Evolutionary conservation across 2,888 invertebrate genomes (phyloP), one percentile per base, ranked within the genome.

Genomic region (Ptilodon capucinus): DNA sequence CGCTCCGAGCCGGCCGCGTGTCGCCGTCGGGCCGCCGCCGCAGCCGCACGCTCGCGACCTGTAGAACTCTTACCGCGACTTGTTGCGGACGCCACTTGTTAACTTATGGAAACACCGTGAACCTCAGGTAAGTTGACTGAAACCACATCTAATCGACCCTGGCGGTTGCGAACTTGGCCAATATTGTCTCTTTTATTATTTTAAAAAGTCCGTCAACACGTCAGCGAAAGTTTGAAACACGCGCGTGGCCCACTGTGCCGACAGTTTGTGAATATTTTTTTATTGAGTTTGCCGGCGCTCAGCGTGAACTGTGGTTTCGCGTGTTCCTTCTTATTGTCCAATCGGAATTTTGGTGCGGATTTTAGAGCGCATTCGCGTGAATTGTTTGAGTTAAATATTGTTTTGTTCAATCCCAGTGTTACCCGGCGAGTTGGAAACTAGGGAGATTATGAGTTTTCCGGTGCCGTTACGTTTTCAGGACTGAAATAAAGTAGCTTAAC

Each of bases 81-180:
- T 88, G 87, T 89, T 89, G 89, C 84, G 65, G 81, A 71, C 74
- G 71, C 81, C 87, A 88, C 86, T 88, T 88, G 85, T 85, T 85
- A 84, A 82, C 86, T 72, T 75, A 87, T 86, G 88, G 85, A 77
- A 76, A 73, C 74, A 64, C 76, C 81, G 76, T 84, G 77, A 85
- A 79, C 66, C 64, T 66, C 81, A 86, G 88, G 88, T 88, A 68
- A 84, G 84, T 72, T 62, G 42, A 25, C 28, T 25, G 36, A 47
- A 32, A 44, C 45, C 54, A 51, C 16, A 40, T 46, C 48, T 23
- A 45, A 44, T 30, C 42, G 19, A 28, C 44, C 17, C 39, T 44
- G 40, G 45, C 40, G 9, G 19, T n/a, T 18, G 48, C 46, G 54
- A 52, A 55, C 41, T 40, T 44, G n/a, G n/a, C n/a, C n/a, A n/a